Evolutionary conservation across 2,888 invertebrate genomes (phyloP).

Genomic region (Amphipoea lucens): DNA sequence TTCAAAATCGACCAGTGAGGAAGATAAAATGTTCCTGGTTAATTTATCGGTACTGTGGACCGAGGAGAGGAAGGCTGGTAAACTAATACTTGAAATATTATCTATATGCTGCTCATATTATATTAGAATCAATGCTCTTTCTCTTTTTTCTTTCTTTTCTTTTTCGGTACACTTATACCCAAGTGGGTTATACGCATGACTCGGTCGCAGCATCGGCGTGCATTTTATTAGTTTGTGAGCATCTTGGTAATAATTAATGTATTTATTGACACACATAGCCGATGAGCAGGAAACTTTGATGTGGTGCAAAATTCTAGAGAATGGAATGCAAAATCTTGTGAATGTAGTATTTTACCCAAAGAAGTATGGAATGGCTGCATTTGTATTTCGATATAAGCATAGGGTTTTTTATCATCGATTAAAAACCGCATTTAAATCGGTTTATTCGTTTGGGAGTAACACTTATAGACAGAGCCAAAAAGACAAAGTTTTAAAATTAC

Average conservation of each 20-base stretch:
- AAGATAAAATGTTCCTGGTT: too few relatives aligned
- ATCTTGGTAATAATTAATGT: conserved; percentile 26
- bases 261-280: conserved; percentile 25
- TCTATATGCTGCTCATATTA: conserved; percentile 37
- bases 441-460: not conserved
- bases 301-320: not conserved
- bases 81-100: too few relatives aligned
- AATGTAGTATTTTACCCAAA: not conserved
- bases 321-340: not conserved
- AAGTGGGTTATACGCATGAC: conserved; percentile 40
- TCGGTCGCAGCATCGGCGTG: conserved; percentile 2
- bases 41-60: too few relatives aligned
- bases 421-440: not conserved
- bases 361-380: not conserved
- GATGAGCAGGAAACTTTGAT: not conserved
- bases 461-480: not conserved
- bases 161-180: conserved; percentile 14
- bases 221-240: conserved; percentile 2
- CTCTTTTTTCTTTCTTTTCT: too few relatives aligned
- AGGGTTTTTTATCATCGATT: not conserved
- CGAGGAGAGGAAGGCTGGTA: too few relatives aligned
- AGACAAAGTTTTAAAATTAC: not conserved
- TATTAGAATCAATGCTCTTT: conserved; percentile 42
- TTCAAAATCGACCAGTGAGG: too few relatives aligned
- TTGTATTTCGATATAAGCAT: not conserved